Evolutionary conservation across 2,113 vertebrate genomes (phyloP).

Genomic region (Cephalopholis sonnerati): DNA sequence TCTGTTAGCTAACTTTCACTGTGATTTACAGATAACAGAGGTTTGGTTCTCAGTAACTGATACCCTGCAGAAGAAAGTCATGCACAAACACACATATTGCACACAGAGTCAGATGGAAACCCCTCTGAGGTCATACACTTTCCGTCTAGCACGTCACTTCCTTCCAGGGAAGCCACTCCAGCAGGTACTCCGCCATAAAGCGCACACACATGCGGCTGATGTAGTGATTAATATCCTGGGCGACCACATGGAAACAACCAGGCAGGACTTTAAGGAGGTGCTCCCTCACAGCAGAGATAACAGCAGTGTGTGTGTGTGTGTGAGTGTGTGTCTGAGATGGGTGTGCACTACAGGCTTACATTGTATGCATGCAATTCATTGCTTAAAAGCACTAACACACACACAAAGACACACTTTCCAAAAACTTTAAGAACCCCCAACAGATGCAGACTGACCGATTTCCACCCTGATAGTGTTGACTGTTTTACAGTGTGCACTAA

Average conservation of each 20-base stretch:
- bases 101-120: constrained; percentile 36
- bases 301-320: constrained; percentile 19
- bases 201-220: constrained; percentile 36
- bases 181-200: constrained; percentile 44
- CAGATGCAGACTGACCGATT: constrained; percentile 49
- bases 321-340: not conserved
- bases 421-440: constrained; percentile 10
- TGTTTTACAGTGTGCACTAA: constrained; percentile 64
- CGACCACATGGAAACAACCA: constrained; percentile 65
- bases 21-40: constrained; percentile 48
- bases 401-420: constrained; percentile 33
- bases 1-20: constrained; percentile 35
- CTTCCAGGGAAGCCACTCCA: constrained; percentile 51
- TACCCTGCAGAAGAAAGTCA: constrained; percentile 23
- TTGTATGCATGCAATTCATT: not conserved
- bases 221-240: constrained; percentile 75
- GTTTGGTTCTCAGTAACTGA: constrained; percentile 46
- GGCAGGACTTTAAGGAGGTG: constrained; percentile 46
- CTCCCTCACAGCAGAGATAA: constrained; percentile 71
- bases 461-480: constrained; percentile 64
- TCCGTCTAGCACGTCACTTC: constrained; percentile 48
- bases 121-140: constrained; percentile 50
- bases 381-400: not conserved
- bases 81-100: constrained; percentile 2
- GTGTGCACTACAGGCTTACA: not conserved